These are phyloP conservation scores for Eristalis pertinax DNA, from an alignment of 2,888 invertebrate species.

Conservation along the genomic window DNA sequence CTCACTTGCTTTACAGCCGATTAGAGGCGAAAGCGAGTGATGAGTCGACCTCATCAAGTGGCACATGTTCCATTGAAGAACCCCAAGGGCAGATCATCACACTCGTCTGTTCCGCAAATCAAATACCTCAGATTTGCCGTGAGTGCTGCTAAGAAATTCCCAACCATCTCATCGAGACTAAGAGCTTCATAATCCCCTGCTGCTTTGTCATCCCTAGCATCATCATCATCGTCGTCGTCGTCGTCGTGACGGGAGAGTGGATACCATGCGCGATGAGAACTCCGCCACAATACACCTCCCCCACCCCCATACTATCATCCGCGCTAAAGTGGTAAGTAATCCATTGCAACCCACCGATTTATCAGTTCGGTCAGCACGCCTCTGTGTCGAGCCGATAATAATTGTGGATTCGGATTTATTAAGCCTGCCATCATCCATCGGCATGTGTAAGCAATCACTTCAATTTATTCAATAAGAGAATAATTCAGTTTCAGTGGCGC, in stretches of 20 bases:
- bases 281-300: not conserved
- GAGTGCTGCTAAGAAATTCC: too few relatives aligned
- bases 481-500: slow-evolving; percentile 2
- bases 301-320: not conserved
- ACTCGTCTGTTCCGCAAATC: too few relatives aligned
- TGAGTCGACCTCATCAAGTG: too few relatives aligned
- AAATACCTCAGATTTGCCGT: too few relatives aligned
- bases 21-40: too few relatives aligned
- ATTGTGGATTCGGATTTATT: slow-evolving; percentile 14
- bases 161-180: not conserved
- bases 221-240: too few relatives aligned
- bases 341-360: not conserved
- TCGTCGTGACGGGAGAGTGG: not conserved
- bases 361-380: slow-evolving; percentile 4
- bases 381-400: slow-evolving; percentile 19
- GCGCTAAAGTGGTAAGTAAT: not conserved
- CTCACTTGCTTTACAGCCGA: too few relatives aligned
- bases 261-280: not conserved
- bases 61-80: too few relatives aligned
- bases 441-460: slow-evolving; percentile 31
- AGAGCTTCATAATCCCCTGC: not conserved
- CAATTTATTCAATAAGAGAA: slow-evolving; percentile 28
- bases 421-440: slow-evolving; percentile 9
- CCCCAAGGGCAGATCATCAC: too few relatives aligned
- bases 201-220: not conserved